A percentile compares a stretch with the other conserved stretches of the same genome.
These are phyloP conservation scores for Barypeithes pellucidus DNA, from an alignment of 2,888 invertebrate species.

Conservation along the genomic window DNA sequence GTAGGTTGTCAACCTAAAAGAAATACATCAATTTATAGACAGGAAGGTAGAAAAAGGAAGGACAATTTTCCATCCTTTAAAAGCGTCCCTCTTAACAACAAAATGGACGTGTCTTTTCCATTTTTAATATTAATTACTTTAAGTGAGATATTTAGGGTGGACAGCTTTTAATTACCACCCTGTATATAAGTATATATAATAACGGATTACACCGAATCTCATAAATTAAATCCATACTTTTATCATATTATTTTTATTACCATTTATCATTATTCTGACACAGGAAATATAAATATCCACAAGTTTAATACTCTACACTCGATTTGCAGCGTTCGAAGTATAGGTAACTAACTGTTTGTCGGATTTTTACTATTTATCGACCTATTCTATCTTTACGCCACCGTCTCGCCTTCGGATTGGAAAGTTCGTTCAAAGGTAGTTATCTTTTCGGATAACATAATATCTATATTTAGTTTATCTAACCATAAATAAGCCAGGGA, in stretches of 20 bases:
- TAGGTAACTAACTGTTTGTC: not conserved
- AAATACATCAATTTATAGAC: too few species aligned
- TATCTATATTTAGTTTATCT: slow-evolving; percentile 38
- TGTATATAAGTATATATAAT: too few species aligned
- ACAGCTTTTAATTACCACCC: too few species aligned
- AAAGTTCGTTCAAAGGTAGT: slow-evolving; percentile 29
- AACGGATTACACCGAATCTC: too few species aligned
- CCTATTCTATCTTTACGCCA: slow-evolving; percentile 16
- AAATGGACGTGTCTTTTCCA: too few species aligned
- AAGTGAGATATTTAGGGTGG: too few species aligned
- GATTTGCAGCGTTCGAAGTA: not conserved
- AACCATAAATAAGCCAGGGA: slow-evolving; percentile 21
- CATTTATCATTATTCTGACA: not conserved
- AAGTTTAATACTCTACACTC: not conserved
- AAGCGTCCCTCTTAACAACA: too few species aligned
- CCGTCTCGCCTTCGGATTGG: slow-evolving; percentile 4
- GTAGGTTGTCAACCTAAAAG: too few species aligned
- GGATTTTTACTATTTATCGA: slow-evolving; percentile 7
- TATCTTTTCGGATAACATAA: slow-evolving; percentile 33
- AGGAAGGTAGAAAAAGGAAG: too few species aligned
- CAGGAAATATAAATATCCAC: not conserved
- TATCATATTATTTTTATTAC: not conserved
- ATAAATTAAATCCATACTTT: too few species aligned
- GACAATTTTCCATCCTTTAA: too few species aligned
- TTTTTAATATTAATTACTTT: too few species aligned